Conservation (phyloP, 2,888 invertebrate species). For the Pasiphila rectangulata region DNA sequence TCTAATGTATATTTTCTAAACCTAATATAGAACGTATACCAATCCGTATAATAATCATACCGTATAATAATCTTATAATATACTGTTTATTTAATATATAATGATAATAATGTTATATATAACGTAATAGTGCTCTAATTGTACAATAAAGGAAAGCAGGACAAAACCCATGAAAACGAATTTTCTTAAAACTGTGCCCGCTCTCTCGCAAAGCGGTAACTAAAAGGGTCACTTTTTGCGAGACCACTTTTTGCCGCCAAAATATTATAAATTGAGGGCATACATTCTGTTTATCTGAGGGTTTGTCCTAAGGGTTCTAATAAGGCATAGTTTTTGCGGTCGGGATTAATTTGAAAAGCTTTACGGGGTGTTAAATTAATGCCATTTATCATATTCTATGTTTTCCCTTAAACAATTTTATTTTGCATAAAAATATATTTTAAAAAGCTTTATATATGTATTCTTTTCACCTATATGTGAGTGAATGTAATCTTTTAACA, state of each 20-base stretch:
- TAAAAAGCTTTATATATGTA: background rate
- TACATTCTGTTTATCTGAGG: slow-evolving; percentile 75
- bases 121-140: background rate
- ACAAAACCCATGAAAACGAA: slow-evolving; percentile 39
- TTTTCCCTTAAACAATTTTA: no score
- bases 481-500: no score
- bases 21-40: no score
- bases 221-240: slow-evolving; percentile 43
- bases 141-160: background rate
- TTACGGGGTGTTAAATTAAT: slow-evolving; percentile 38
- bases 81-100: no score
- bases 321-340: slow-evolving; percentile 69
- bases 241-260: slow-evolving; percentile 64
- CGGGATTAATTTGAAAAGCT: slow-evolving; percentile 58
- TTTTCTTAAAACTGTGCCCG: slow-evolving; percentile 57
- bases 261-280: slow-evolving; percentile 75
- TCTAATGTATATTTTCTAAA: no score
- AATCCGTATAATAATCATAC: no score
- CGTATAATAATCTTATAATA: no score
- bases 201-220: slow-evolving; percentile 36
- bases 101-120: no score
- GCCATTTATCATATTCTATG: slow-evolving; percentile 32
- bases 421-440: background rate
- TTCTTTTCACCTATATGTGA: no score
- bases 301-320: slow-evolving; percentile 57